Evolutionary conservation across 2,888 invertebrate genomes (phyloP).

Genomic region (Gerris lacustris): DNA sequence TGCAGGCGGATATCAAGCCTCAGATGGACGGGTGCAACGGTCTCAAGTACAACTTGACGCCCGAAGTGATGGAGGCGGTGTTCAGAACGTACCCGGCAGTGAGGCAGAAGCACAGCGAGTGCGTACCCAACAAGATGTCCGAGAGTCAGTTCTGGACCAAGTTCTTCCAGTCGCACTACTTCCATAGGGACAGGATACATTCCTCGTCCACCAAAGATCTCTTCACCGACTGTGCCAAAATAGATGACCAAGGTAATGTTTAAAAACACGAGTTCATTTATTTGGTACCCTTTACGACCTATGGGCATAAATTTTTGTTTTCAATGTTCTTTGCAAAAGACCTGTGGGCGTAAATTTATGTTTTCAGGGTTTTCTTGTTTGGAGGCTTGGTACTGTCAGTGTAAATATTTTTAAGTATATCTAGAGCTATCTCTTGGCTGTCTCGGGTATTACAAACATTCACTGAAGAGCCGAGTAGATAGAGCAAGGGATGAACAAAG

Average conservation of each 20-base stretch:
- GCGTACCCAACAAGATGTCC: slow-evolving; percentile 87
- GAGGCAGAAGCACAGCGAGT: slow-evolving; percentile 87
- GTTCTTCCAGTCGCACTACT: slow-evolving; percentile 99
- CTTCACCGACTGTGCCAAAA: slow-evolving; percentile 93
- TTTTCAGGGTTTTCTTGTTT: no score
- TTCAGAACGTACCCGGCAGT: slow-evolving; percentile 99
- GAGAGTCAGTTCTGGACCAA: slow-evolving; percentile 99
- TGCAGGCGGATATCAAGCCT: slow-evolving; percentile 84
- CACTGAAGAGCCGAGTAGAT: no score
- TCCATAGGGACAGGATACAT: slow-evolving; percentile 84
- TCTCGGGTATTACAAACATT: no score
- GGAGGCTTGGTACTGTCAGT: no score
- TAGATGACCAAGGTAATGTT: slow-evolving; percentile 63
- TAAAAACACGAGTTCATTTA: neutral
- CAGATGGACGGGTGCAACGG: slow-evolving; percentile 95
- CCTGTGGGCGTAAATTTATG: no score
- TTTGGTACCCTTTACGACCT: no score
- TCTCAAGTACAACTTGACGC: slow-evolving; percentile 89
- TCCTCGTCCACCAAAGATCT: slow-evolving; percentile 77
- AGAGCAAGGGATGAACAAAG: no score
- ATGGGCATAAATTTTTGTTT: no score
- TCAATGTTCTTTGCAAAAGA: no score
- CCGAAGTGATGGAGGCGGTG: slow-evolving; percentile 94
- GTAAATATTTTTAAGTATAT: no score
- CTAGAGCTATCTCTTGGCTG: no score